Base-by-base conservation (phyloP, 2,888 invertebrate species). In the Agrotis exclamationis region DNA sequence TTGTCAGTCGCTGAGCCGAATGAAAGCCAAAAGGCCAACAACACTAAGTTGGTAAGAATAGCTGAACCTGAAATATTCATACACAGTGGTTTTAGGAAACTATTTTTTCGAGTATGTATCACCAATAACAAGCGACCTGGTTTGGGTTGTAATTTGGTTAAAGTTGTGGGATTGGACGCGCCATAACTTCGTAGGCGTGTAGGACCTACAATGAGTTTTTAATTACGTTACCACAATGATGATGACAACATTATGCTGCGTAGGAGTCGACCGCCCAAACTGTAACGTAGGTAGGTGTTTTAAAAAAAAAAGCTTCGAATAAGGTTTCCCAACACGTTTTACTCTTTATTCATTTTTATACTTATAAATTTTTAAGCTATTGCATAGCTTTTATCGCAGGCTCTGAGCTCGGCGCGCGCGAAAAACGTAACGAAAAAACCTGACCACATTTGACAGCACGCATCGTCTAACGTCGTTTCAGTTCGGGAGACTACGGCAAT, bases 261-360 rank as follows among this genome's bases (percentile, higher is more conserved):
- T 75, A 79, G 77, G 77, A 74, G 77, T 50, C 13, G 77, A 68
- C 77, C 77, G 77, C 77, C 77, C 74, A 76, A 70, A 57, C 60
- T 71, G 13, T 33, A 6, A 18, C 39, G 65, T 77, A 62, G 63
- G 65, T 77, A 62, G 63, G 64, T 69, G 60, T 63, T 48, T 39
- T 57, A 20, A 74, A 76, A 71, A 59, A 63, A 60, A 81, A 60
- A 47, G 45, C 71, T 53, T 9, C 7, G 2, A 22, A 58, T 47
- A 45, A n/a, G 6, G 16, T 50, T 69, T 53, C 39, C 18, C 13
- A 59, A 39, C 11, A 39, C n/a, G 53, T 53, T 54, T 45, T 33
- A 56, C 5, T 28, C 56, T 33, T 33, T n/a, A n/a, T n/a, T n/a
- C n/a, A n/a, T n/a, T n/a, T n/a, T n/a, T n/a, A n/a, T n/a, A n/a